A percentile compares a stretch with the other conserved stretches of the same genome.
Conservation (phyloP, 2,797 vertebrate genomes). For the Esox masquinongy region DNA sequence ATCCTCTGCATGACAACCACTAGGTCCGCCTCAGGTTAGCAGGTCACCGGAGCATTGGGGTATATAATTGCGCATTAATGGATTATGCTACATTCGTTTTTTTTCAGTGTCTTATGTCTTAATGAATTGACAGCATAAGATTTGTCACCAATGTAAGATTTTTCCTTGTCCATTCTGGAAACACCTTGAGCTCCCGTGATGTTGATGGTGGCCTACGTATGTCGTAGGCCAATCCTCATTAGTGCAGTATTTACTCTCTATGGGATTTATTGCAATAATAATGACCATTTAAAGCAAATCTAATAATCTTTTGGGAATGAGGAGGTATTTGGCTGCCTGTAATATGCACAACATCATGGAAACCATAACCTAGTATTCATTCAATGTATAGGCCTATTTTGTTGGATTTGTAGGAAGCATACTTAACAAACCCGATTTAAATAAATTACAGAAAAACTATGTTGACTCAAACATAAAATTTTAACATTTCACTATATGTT, state of each 20-base stretch:
- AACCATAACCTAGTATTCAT: conserved; percentile 16
- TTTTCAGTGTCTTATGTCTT: conserved; percentile 41
- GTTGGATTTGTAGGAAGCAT: conserved; percentile 23
- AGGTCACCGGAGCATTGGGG: conserved; percentile 48
- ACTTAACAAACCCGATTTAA: conserved; percentile 21
- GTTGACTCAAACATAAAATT: conserved; percentile 21
- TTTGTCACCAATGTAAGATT: conserved; percentile 35
- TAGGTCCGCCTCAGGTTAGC: conserved; percentile 40
- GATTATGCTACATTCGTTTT: conserved; percentile 19
- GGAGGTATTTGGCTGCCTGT: neutral
- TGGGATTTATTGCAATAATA: neutral
- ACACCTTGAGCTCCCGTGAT: neutral
- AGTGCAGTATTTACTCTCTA: neutral
- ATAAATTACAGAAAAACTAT: conserved; percentile 31
- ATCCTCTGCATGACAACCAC: conserved; percentile 35
- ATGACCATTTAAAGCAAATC: neutral
- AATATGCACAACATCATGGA: conserved; percentile 15
- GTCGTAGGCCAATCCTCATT: neutral
- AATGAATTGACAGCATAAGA: conserved; percentile 51
- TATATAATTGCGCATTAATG: conserved; percentile 60
- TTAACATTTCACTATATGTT: conserved; percentile 19
- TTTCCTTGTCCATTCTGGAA: conserved; percentile 7
- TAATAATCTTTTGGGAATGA: neutral
- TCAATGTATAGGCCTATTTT: conserved; percentile 12
- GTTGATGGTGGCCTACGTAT: neutral